Evolutionary conservation across 2,888 invertebrate genomes (phyloP).

Genomic region (Amitus sp.): DNA sequence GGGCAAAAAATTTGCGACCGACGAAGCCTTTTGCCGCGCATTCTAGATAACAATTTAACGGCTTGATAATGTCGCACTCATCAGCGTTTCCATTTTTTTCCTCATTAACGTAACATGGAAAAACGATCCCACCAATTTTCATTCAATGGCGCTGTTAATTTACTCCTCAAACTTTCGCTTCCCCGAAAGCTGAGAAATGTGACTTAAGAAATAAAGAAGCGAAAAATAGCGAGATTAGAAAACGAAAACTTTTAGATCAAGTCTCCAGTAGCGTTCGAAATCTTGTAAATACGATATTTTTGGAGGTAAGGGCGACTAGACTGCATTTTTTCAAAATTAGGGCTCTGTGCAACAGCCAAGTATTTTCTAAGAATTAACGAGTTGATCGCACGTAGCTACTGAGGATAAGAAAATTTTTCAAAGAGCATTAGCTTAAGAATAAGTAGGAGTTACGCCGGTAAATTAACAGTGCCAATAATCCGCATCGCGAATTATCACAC

Average conservation of each 20-base stretch:
- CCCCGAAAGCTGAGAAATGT: not conserved
- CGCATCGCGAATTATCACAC: too few relatives aligned
- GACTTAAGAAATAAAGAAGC: not conserved
- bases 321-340: conserved; percentile 6
- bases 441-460: not conserved
- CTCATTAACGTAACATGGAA: conserved; percentile 17
- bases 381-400: conserved; percentile 5
- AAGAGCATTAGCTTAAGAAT: not conserved
- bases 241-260: not conserved
- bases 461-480: not conserved
- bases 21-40: conserved; percentile 13
- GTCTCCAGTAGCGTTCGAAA: not conserved
- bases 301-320: not conserved
- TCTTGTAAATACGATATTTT: conserved; percentile 5
- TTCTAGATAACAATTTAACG: too few relatives aligned
- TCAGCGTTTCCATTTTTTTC: too few relatives aligned
- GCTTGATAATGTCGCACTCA: conserved; percentile 47
- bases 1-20: conserved; percentile 28
- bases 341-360: not conserved
- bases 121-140: conserved; percentile 23
- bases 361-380: conserved; percentile 2
- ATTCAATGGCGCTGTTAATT: conserved; percentile 4
- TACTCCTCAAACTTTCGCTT: not conserved
- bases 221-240: not conserved
- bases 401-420: not conserved